Percentiles rank a stretch among this genome's conserved stretches.
These are phyloP conservation scores for Phenganax stokvisi DNA, from an alignment of 92 coral and sea anemone genomes.

Conservation along the genomic window DNA sequence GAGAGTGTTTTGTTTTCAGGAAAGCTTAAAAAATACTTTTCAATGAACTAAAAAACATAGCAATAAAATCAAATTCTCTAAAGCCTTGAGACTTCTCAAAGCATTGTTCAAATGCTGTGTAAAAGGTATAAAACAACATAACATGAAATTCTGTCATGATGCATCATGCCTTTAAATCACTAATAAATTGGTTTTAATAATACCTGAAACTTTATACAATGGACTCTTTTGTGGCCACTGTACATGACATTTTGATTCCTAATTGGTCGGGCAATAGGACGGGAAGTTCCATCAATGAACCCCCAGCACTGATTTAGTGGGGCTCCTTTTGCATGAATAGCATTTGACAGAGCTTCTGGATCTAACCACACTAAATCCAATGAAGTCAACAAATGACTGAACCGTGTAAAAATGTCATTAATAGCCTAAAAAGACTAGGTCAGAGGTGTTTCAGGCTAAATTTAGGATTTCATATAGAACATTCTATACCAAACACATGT, in stretches of 20 bases:
- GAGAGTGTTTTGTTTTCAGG: background rate
- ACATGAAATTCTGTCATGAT: background rate
- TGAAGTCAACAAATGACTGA: conserved; percentile 3
- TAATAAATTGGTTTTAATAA: background rate
- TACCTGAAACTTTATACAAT: background rate
- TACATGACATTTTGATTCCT: background rate
- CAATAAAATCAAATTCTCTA: background rate
- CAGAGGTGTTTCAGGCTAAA: background rate
- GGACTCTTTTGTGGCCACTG: conserved; percentile 12
- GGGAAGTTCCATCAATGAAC: background rate
- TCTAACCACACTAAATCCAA: background rate
- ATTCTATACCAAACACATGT: background rate
- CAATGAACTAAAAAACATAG: background rate
- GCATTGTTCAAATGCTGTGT: background rate
- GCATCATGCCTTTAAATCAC: background rate
- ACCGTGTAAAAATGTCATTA: conserved; percentile 1
- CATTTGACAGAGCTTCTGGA: conserved; percentile 9
- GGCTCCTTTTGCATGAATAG: background rate
- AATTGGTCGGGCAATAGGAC: background rate
- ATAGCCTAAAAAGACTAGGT: background rate
- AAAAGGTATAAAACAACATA: background rate
- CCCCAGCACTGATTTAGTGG: background rate
- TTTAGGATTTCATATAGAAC: background rate
- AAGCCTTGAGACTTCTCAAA: background rate
- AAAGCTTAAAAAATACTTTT: background rate